phyloP scores from a whole-genome alignment of 2,888 invertebrate species.

The Tortrix viridana region DNA sequence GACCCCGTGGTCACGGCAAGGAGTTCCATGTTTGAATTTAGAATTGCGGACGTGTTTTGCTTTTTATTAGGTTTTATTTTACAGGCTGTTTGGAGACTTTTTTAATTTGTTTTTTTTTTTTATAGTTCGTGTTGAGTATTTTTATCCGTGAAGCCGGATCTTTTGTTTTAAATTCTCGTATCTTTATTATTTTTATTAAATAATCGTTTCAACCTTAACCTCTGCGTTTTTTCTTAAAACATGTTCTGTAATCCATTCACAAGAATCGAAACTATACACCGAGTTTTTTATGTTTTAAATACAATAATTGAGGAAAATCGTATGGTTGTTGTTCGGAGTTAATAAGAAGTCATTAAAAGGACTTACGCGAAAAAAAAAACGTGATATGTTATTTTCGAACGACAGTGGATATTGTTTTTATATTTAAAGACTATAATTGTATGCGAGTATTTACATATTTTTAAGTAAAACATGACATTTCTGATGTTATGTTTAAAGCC shows the following conservation, averaged over 20 bases:
- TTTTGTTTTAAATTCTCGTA: background rate
- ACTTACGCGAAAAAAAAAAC: constrained; percentile 16
- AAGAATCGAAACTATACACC: background rate
- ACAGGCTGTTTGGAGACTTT: background rate
- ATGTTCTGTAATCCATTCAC: constrained; percentile 3
- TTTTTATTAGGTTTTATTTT: constrained; percentile 16
- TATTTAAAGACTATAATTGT: background rate
- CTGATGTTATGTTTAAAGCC: too few species aligned
- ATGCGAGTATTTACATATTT: too few species aligned
- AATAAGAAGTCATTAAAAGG: constrained; percentile 34
- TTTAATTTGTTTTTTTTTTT: background rate
- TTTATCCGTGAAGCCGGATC: background rate
- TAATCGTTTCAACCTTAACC: constrained; percentile 1
- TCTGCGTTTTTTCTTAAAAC: constrained; percentile 1
- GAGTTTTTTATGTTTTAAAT: constrained; percentile 20
- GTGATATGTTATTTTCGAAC: constrained; percentile 21
- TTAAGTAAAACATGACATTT: too few species aligned
- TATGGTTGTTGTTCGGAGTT: constrained; percentile 23
- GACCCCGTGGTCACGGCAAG: constrained; percentile 44
- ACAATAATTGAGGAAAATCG: constrained; percentile 34
- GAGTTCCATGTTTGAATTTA: constrained; percentile 39
- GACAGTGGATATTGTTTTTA: background rate
- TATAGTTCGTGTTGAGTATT: background rate
- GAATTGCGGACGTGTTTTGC: constrained; percentile 17
- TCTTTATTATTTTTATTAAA: background rate